Evolutionary conservation across 2,888 invertebrate species (phyloP).

Genomic region (Taphrorychus bicolor): DNA sequence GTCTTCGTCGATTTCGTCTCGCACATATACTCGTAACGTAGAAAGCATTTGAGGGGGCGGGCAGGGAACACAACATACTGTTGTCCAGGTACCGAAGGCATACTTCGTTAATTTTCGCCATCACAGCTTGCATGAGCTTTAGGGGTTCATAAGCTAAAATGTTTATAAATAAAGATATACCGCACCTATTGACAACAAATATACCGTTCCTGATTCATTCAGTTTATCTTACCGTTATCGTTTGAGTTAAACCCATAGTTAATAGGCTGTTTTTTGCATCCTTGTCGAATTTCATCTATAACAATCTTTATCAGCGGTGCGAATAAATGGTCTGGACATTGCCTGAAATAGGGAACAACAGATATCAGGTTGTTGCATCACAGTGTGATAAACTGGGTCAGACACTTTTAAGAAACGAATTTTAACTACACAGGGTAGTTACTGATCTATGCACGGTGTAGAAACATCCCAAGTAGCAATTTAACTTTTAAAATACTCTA

Average conservation of each 20-base stretch:
- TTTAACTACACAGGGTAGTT: too few relatives aligned
- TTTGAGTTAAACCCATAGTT: slow-evolving; percentile 69
- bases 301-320: slow-evolving; percentile 72
- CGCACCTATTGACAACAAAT: too few relatives aligned
- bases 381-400: too few relatives aligned
- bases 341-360: too few relatives aligned
- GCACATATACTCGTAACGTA: slow-evolving; percentile 71
- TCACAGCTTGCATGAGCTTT: slow-evolving; percentile 77
- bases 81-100: slow-evolving; percentile 75
- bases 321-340: slow-evolving; percentile 73
- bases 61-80: slow-evolving; percentile 69
- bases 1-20: slow-evolving; percentile 81
- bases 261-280: slow-evolving; percentile 70
- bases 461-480: too few relatives aligned
- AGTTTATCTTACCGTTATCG: slow-evolving; percentile 64
- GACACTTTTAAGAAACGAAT: too few relatives aligned
- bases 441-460: too few relatives aligned
- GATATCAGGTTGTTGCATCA: too few relatives aligned
- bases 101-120: slow-evolving; percentile 73
- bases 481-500: too few relatives aligned
- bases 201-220: slow-evolving; percentile 2
- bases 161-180: too few relatives aligned
- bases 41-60: slow-evolving; percentile 64
- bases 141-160: slow-evolving; percentile 72
- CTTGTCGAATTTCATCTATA: slow-evolving; percentile 70